Conservation (phyloP, 1,140 invertebrate genomes). For the Lethrus apterus region DNA sequence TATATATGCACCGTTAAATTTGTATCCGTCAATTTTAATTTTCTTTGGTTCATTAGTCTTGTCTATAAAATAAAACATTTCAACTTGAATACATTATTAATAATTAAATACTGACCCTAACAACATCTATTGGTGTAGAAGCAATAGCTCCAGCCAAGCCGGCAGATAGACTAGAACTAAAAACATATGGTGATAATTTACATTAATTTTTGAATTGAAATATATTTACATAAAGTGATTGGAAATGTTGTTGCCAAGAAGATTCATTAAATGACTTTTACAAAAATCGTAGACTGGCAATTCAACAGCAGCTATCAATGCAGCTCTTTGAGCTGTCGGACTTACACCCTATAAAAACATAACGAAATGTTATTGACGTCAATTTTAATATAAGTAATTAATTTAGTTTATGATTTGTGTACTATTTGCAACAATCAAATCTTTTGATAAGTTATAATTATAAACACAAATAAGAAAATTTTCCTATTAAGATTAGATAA, state of each 20-base stretch:
- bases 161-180: slow-evolving; percentile 81
- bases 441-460: too few relatives aligned
- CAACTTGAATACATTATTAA: neutral
- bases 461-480: too few relatives aligned
- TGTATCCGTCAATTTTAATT: slow-evolving; percentile 48
- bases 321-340: slow-evolving; percentile 85
- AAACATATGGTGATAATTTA: slow-evolving; percentile 27
- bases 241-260: slow-evolving; percentile 68
- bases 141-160: slow-evolving; percentile 88
- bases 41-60: slow-evolving; percentile 82
- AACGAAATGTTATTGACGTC: slow-evolving; percentile 1
- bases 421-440: too few relatives aligned
- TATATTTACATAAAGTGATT: slow-evolving; percentile 81
- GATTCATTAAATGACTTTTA: slow-evolving; percentile 67
- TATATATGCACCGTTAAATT: slow-evolving; percentile 57
- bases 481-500: too few relatives aligned
- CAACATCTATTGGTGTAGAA: slow-evolving; percentile 91
- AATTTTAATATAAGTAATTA: too few relatives aligned
- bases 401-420: too few relatives aligned
- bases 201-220: slow-evolving; percentile 2
- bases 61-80: slow-evolving; percentile 57
- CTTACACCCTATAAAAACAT: slow-evolving; percentile 66
- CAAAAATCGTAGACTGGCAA: slow-evolving; percentile 88
- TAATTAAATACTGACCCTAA: slow-evolving; percentile 62
- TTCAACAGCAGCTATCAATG: slow-evolving; percentile 87